Evolutionary conservation across 2,113 vertebrate genomes (phyloP).

Genomic region (Craseonycteris thonglongyai): DNA sequence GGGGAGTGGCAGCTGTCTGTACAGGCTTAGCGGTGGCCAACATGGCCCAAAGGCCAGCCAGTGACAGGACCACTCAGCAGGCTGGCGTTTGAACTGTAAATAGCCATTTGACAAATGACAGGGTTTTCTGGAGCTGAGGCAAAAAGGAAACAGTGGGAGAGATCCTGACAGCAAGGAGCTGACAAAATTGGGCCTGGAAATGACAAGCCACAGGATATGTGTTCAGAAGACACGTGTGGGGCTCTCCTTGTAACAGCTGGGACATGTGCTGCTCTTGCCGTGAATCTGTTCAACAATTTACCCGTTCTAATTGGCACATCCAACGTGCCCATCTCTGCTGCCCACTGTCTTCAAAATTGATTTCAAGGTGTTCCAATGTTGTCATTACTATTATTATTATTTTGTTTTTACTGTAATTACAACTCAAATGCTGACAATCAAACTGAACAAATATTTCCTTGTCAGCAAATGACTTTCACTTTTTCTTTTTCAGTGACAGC

Average conservation of each 20-base stretch:
- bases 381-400: not conserved
- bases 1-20: not conserved
- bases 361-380: not conserved
- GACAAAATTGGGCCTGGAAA: constrained; percentile 38
- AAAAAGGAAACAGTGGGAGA: constrained; percentile 39
- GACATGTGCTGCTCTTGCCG: not conserved
- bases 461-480: constrained; percentile 8
- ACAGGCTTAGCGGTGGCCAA: not conserved
- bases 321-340: not conserved
- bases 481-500: constrained; percentile 55
- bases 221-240: not conserved
- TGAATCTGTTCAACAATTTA: not conserved
- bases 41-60: not conserved
- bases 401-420: constrained; percentile 16
- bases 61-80: not conserved
- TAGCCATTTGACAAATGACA: constrained; percentile 48
- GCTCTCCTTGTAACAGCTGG: not conserved
- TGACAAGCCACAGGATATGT: not conserved
- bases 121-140: constrained; percentile 36
- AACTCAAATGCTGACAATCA: not conserved
- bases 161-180: not conserved
- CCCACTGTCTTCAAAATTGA: not conserved
- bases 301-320: not conserved
- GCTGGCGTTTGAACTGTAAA: constrained; percentile 33
- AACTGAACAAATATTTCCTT: not conserved